phyloP scores from a whole-genome alignment of 2,113 vertebrate genomes.

The Heterotis niloticus region DNA sequence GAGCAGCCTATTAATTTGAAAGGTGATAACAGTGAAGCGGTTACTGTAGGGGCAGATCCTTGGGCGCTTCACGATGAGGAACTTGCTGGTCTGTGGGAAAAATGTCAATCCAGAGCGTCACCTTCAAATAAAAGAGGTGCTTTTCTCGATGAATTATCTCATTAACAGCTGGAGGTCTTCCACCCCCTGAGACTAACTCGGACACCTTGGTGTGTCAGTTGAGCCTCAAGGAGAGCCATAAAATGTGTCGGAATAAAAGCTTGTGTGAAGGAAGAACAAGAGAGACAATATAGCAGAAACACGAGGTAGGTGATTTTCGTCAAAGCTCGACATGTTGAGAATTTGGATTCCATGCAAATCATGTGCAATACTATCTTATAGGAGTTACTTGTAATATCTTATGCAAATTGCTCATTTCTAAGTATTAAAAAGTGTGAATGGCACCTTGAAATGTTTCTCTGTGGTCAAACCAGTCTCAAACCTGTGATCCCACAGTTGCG shows the following conservation, averaged over 20 bases:
- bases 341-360: conserved; percentile 3
- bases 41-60: conserved; percentile 19
- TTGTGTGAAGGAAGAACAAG: conserved; percentile 15
- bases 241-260: conserved; percentile 38
- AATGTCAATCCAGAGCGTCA: conserved; percentile 48
- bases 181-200: conserved; percentile 41
- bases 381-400: neutral
- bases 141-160: conserved; percentile 46
- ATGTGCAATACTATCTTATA: too few species aligned
- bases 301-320: conserved; percentile 3
- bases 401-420: neutral
- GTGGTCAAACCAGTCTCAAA: neutral
- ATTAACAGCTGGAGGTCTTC: conserved; percentile 37
- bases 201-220: conserved; percentile 38
- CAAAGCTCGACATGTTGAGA: conserved; percentile 6
- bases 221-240: conserved; percentile 37
- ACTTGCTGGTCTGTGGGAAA: conserved; percentile 40
- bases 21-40: conserved; percentile 30
- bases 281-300: conserved; percentile 28
- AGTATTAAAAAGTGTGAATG: conserved; percentile 13
- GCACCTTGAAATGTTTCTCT: neutral
- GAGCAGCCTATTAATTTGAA: conserved; percentile 15
- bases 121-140: conserved; percentile 46
- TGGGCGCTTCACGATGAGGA: conserved; percentile 30
- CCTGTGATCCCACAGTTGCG: too few species aligned